Evolutionary conservation across 2,113 vertebrate genomes (phyloP).

Genomic region (Chaetodon auriga): DNA sequence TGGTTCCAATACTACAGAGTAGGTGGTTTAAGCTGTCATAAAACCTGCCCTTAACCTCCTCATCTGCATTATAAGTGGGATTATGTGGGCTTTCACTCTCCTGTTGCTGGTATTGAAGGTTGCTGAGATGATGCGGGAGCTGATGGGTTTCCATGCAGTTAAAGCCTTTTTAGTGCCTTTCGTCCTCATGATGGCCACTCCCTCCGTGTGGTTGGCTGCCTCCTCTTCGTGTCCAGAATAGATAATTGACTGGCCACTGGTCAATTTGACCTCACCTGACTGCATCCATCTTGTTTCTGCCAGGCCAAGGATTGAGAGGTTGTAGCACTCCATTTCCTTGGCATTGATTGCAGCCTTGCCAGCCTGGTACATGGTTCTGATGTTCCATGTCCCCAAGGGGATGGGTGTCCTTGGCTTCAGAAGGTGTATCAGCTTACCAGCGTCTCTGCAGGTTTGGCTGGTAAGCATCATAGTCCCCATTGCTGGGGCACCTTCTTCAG

Average conservation of each 20-base stretch:
- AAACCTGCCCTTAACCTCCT: too few species aligned
- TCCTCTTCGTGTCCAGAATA: background rate
- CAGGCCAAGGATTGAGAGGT: background rate
- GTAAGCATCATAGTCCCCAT: too few species aligned
- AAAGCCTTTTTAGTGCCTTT: too few species aligned
- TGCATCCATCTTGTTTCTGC: background rate
- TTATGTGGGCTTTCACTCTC: too few species aligned
- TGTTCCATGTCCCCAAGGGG: background rate
- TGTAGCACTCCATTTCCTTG: background rate
- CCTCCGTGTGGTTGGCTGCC: too few species aligned
- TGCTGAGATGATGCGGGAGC: too few species aligned
- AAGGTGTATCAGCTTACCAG: background rate
- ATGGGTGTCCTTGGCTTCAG: background rate
- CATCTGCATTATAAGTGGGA: too few species aligned
- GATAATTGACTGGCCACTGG: background rate
- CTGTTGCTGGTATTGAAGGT: too few species aligned
- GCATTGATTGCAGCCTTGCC: background rate
- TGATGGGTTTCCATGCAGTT: too few species aligned
- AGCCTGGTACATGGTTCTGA: background rate
- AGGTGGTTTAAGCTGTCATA: too few species aligned
- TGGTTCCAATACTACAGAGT: too few species aligned
- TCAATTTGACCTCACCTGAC: background rate
- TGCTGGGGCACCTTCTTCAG: background rate
- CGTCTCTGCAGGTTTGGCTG: too few species aligned
- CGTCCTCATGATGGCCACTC: background rate